These are phyloP conservation scores for Drosophila ficusphila DNA, from an alignment of 1,140 invertebrate species.

Conservation along the genomic window DNA sequence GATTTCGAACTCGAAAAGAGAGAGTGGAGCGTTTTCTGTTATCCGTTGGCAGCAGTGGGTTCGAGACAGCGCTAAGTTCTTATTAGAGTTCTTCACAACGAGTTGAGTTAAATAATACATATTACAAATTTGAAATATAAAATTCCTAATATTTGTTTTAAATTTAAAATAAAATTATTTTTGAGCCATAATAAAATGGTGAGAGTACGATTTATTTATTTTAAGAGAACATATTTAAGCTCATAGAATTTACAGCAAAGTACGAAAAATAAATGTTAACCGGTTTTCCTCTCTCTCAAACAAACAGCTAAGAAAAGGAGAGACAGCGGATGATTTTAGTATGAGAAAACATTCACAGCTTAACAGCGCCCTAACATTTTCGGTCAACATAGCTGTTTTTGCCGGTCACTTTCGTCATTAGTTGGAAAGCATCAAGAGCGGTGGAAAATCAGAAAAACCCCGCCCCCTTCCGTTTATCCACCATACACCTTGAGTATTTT, in stretches of 20 bases:
- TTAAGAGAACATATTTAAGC: too few relatives aligned
- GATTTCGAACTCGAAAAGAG: too few relatives aligned
- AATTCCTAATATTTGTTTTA: too few relatives aligned
- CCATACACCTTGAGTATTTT: conserved; percentile 20
- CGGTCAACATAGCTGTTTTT: neutral
- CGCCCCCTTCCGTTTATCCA: neutral
- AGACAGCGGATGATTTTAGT: neutral
- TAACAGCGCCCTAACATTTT: neutral
- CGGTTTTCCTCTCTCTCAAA: neutral
- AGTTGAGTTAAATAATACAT: too few relatives aligned
- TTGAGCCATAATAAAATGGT: too few relatives aligned
- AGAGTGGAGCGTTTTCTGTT: neutral
- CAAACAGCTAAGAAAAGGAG: neutral
- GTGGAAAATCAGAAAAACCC: neutral
- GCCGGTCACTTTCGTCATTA: conserved; percentile 41
- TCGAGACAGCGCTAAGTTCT: neutral
- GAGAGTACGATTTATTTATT: too few relatives aligned
- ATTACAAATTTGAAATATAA: too few relatives aligned
- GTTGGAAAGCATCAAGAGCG: conserved; percentile 30
- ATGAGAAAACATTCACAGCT: neutral
- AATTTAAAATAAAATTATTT: too few relatives aligned
- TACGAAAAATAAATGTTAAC: neutral
- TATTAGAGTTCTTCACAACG: neutral
- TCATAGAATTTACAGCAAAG: too few relatives aligned
- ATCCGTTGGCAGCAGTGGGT: neutral